Conservation (phyloP, 2,113 vertebrate species). For the Aldabrachelys gigantea region DNA sequence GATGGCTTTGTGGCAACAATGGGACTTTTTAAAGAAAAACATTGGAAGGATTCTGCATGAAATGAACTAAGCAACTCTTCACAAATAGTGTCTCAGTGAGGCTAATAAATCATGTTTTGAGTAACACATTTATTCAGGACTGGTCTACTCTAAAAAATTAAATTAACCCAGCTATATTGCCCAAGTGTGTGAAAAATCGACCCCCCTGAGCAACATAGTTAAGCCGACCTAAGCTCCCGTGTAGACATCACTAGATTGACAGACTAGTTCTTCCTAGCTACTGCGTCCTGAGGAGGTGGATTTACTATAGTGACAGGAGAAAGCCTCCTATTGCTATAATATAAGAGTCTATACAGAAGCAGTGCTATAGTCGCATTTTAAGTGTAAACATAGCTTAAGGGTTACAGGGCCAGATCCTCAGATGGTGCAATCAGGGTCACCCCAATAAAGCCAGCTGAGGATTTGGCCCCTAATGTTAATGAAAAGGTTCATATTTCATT, state of each 20-base stretch:
- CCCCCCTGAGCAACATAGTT: neutral
- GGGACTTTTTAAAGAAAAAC: fast-evolving
- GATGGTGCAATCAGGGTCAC: neutral
- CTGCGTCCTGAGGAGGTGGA: too few relatives aligned
- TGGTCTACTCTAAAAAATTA: neutral
- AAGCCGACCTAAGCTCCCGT: neutral
- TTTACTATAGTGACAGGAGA: too few relatives aligned
- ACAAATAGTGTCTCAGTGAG: neutral
- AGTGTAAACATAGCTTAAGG: neutral
- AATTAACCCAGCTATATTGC: neutral
- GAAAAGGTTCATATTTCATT: neutral
- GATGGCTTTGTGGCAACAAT: neutral
- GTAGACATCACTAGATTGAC: neutral
- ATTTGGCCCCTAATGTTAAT: neutral
- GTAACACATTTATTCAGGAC: neutral
- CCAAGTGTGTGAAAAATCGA: neutral
- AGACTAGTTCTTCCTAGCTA: neutral
- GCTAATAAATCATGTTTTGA: neutral
- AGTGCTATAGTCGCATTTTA: too few relatives aligned
- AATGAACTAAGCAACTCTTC: neutral
- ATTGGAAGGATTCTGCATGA: fast-evolving
- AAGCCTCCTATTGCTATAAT: too few relatives aligned
- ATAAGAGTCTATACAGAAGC: too few relatives aligned
- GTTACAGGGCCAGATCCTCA: neutral
- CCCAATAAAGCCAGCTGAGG: neutral